phyloP scores from a whole-genome alignment of 2,797 vertebrate species.

The Rachycentron canadum region DNA sequence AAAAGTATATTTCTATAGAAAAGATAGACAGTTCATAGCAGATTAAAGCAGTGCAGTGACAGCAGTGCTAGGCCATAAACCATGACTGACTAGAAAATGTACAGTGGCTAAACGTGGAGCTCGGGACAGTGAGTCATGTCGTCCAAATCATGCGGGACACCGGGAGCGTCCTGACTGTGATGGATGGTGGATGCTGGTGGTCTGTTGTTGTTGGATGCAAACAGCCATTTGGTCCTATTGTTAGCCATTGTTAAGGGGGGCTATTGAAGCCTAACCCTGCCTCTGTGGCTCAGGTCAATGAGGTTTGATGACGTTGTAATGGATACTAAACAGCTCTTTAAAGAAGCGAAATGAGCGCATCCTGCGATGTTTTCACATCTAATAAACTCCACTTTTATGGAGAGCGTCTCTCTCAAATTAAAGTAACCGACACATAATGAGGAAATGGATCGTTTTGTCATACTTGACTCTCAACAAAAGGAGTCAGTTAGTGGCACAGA shows the following conservation, averaged over 20 bases:
- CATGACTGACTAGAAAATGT: slow-evolving; percentile 46
- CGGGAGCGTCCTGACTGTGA: slow-evolving; percentile 75
- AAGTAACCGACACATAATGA: not conserved
- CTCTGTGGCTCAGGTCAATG: slow-evolving; percentile 73
- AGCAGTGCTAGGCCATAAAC: not conserved
- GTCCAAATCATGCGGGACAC: slow-evolving; percentile 63
- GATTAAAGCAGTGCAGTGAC: slow-evolving; percentile 24
- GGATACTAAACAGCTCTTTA: slow-evolving; percentile 72
- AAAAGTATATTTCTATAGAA: not conserved
- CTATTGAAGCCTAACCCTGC: slow-evolving; percentile 65
- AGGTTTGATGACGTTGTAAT: slow-evolving; percentile 75
- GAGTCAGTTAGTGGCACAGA: not conserved
- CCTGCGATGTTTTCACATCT: slow-evolving; percentile 32
- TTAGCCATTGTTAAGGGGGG: slow-evolving; percentile 76
- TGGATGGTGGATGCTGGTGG: slow-evolving; percentile 82
- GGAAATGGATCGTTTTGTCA: not conserved
- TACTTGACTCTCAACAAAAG: slow-evolving; percentile 29
- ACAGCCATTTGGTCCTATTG: slow-evolving; percentile 85
- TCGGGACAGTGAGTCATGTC: slow-evolving; percentile 59
- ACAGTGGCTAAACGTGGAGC: slow-evolving; percentile 47
- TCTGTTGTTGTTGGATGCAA: slow-evolving; percentile 80
- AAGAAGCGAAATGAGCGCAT: slow-evolving; percentile 54
- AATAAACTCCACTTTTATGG: slow-evolving; percentile 34
- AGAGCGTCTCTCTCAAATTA: slow-evolving; percentile 12
- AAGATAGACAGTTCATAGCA: not conserved